These are phyloP conservation scores for Spodoptera picta DNA, from an alignment of 2,888 invertebrate species.

Conservation along the genomic window DNA sequence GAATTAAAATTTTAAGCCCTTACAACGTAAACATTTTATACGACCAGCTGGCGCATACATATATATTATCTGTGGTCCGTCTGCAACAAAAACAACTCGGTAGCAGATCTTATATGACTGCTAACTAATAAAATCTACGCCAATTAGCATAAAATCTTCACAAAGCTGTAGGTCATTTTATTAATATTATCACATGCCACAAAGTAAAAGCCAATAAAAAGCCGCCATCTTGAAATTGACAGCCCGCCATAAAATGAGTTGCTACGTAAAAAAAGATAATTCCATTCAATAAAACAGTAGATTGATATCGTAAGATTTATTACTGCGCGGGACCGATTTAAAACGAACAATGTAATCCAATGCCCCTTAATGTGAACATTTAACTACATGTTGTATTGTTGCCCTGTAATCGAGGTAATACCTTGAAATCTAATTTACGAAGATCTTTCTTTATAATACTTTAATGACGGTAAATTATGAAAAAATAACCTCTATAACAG, in stretches of 20 bases:
- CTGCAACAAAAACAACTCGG: too few species aligned
- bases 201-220: slow-evolving; percentile 42
- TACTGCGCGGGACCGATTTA: slow-evolving; percentile 34
- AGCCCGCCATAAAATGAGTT: slow-evolving; percentile 50
- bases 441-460: slow-evolving; percentile 8
- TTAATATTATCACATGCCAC: slow-evolving; percentile 13
- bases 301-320: slow-evolving; percentile 64
- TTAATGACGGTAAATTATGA: slow-evolving; percentile 20
- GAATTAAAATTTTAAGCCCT: too few species aligned
- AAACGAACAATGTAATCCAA: slow-evolving; percentile 50
- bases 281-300: slow-evolving; percentile 61
- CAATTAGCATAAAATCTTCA: slow-evolving; percentile 13
- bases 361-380: slow-evolving; percentile 53
- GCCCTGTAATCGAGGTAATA: slow-evolving; percentile 34
- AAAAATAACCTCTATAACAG: too few species aligned
- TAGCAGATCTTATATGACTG: too few species aligned
- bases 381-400: slow-evolving; percentile 35
- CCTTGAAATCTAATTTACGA: slow-evolving; percentile 31
- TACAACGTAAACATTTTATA: too few species aligned
- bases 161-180: slow-evolving; percentile 11
- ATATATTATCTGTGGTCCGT: too few species aligned
- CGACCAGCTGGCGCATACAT: too few species aligned
- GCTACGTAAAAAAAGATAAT: slow-evolving; percentile 54
- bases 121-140: neutral
- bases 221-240: slow-evolving; percentile 44